Evolutionary conservation across 2,113 vertebrate species (phyloP), one percentile per base, ranked within the genome.

Genomic region (Emydura subglobosa): DNA sequence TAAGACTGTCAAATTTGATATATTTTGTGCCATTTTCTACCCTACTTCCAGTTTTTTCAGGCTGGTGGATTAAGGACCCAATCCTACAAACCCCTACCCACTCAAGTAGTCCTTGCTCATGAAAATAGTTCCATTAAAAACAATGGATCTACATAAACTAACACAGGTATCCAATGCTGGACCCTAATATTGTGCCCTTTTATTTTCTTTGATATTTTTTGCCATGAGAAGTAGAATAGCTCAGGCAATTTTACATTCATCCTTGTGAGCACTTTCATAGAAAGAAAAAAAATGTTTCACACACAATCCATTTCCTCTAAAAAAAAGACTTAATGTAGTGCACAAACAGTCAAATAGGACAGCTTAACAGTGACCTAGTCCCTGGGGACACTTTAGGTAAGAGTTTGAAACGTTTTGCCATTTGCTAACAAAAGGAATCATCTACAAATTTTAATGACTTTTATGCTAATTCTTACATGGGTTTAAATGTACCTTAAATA

Each of bases 11-110:
- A 89, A 91, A 96, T 55, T 2, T 19, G 90, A 87, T 68, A 79
- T 24, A 49, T 72, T 6, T 34, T 31, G 47, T 49, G 79, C 42
- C 34, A 68, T 83, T 90, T 83, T 87, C 91, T 72, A 42, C 29
- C 44, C 51, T 82, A 83, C 27, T 76, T 91, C 85, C 88, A 55
- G 51, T 93, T 93, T 91, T 90, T 54, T 80, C 55, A 82, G 21
- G 50, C 25, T 59, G 1, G 1, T 34, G 39, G 83, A 87, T 24
- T n/a, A 85, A 78, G 3, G 6, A 50, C 68, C 50, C 53, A 82
- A 65, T 50, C 34, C 74, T 5, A 80, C 3, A 90, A 83, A 85
- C 57, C 42, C 57, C 25, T 31, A 68, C 22, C 49, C 21, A 42
- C 10, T 54, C 61, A 65, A 1, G 3, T 1, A 3, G 24, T 53